Percentiles rank a stretch among this genome's conserved stretches.
phyloP scores from a whole-genome alignment of 1,140 invertebrate species.

The Camponotus floridanus region DNA sequence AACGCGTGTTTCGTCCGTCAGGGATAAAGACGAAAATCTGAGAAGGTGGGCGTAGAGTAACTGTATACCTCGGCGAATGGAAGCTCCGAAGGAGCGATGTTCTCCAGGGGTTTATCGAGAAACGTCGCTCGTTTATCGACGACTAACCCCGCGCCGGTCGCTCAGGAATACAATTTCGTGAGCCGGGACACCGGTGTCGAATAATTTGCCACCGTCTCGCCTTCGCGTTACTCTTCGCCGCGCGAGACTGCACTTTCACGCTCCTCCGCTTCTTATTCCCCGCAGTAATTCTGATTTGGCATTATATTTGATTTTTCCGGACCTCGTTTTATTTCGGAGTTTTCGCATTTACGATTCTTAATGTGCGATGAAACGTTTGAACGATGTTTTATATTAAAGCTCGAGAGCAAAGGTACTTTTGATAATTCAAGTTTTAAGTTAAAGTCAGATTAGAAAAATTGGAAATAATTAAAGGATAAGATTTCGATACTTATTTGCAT shows the following conservation, averaged over 20 bases:
- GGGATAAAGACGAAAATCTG: conserved; percentile 28
- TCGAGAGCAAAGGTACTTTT: background rate
- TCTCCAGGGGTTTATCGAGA: conserved; percentile 72
- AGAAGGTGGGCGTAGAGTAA: conserved; percentile 70
- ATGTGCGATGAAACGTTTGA: background rate
- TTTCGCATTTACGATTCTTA: conserved; percentile 1
- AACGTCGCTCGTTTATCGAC: conserved; percentile 48
- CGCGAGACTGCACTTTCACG: conserved; percentile 46
- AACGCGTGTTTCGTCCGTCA: conserved; percentile 43
- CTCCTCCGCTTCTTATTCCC: conserved; percentile 4
- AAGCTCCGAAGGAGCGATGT: conserved; percentile 54
- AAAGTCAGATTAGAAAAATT: background rate
- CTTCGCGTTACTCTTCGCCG: conserved; percentile 22
- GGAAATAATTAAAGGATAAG: background rate
- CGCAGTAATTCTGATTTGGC: conserved; percentile 37
- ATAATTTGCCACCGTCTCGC: conserved; percentile 39
- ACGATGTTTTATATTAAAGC: background rate
- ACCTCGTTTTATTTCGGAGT: background rate
- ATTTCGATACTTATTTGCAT: background rate
- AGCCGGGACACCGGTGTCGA: conserved; percentile 47
- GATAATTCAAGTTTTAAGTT: background rate
- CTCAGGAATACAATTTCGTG: conserved; percentile 57
- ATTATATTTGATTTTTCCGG: background rate
- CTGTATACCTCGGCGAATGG: conserved; percentile 67
- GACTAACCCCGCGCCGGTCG: conserved; percentile 51